These are phyloP conservation scores for Mesorhabditis spiculigera DNA, from an alignment of 2,888 invertebrate genomes.

Conservation along the genomic window DNA sequence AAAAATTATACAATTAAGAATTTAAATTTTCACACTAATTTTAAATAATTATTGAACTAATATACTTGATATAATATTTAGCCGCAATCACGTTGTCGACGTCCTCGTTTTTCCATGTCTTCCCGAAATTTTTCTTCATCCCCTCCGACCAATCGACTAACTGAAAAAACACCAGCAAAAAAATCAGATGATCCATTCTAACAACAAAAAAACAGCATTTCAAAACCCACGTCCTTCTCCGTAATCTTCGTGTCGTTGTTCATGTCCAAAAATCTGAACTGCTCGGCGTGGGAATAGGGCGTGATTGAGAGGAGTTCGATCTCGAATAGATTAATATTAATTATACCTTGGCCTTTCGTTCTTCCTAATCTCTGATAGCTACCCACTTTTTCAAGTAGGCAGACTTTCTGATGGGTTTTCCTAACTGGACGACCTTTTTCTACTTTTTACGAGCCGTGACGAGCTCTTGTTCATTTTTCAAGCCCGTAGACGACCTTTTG, in stretches of 20 bases:
- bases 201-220: not conserved
- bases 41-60: not conserved
- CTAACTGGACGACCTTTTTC: no score
- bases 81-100: conserved; percentile 53
- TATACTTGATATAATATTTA: conserved; percentile 51
- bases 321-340: conserved; percentile 22
- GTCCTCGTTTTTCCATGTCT: conserved; percentile 55
- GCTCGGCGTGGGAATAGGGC: conserved; percentile 38
- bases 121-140: conserved; percentile 53
- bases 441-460: no score
- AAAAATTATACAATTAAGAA: conserved; percentile 5
- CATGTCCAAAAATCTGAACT: conserved; percentile 51
- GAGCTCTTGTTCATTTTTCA: no score
- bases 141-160: conserved; percentile 37
- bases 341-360: not conserved
- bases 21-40: not conserved
- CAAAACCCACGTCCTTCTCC: conserved; percentile 31
- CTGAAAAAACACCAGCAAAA: conserved; percentile 17
- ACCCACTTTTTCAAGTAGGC: no score
- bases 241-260: conserved; percentile 48
- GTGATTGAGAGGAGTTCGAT: conserved; percentile 50
- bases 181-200: not conserved
- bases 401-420: no score
- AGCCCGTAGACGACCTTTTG: no score
- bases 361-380: no score